Base-by-base conservation (phyloP, 1,140 invertebrate genomes). In the Bombus cullumanus region DNA sequence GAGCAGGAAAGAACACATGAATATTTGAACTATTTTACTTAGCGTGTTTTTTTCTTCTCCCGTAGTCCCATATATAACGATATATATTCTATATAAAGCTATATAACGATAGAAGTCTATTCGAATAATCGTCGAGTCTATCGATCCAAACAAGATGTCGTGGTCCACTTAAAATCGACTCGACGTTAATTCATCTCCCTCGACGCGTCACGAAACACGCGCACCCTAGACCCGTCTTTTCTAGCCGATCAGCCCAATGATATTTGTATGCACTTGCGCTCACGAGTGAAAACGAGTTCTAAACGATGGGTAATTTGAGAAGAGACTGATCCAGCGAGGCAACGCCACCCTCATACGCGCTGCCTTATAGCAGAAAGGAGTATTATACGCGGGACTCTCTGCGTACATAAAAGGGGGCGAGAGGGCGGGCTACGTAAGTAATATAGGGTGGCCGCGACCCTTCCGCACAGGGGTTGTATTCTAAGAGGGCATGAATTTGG, bases 281-380 rank as follows among this genome's bases (percentile, higher is more conserved):
- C 88, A 75, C 89, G 79, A 89, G 89, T 91, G 92, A 94, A 94
- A 93, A 94, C 92, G 93, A 94, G 94, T 93, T 94, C 92, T 94
- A 95, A 95, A 94, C 92, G 94, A 93, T 90, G 92, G 93, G 93
- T 94, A 94, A 95, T 94, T 94, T 94, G 92, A 93, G 92, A 89
- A 87, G 86, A 72, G 82, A 88, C 79, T 73, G 84, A 86, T 87
- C 89, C 87, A 75, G 43, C 85, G 72, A 82, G 62, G 83, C 90
- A 89, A 64, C 68, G 59, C 89, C 87, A 90, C 90, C 90, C 86
- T 88, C 88, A 80, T 86, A 87, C 81, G 82, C 64, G 81, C 83
- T 83, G 77, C 76, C 84, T 85, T 77, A 77, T 86, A 72, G 71
- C 41, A 85, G 73, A 88, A 73, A 79, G 87, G 88, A 88, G 87